Evolutionary conservation across 2,797 vertebrate genomes (phyloP).

Genomic region (Pipistrellus kuhlii): DNA sequence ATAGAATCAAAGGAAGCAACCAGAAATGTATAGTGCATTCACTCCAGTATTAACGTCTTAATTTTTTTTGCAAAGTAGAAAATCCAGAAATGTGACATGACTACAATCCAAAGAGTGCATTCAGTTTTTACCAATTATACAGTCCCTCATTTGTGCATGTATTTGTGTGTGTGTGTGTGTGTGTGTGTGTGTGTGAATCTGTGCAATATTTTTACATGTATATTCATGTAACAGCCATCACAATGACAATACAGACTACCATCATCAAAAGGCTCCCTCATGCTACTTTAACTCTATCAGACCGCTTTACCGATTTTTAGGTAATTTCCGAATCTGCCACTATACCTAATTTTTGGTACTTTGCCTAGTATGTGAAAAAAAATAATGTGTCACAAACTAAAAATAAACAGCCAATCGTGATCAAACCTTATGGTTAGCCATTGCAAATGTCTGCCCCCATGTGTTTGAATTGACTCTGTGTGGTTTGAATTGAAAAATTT

Average conservation of each 20-base stretch:
- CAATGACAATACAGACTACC: background rate
- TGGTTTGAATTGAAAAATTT: too few species aligned
- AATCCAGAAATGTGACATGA: background rate
- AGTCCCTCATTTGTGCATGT: background rate
- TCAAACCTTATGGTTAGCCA: too few species aligned
- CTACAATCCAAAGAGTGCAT: background rate
- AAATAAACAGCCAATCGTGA: too few species aligned
- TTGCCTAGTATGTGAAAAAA: too few species aligned
- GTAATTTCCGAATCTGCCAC: too few species aligned
- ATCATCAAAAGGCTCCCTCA: background rate
- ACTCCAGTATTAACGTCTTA: background rate
- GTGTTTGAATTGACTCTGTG: too few species aligned
- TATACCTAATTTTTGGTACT: too few species aligned
- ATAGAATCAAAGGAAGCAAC: background rate
- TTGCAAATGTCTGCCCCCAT: too few species aligned
- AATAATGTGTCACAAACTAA: too few species aligned
- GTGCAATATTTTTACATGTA: background rate
- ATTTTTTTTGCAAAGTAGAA: background rate
- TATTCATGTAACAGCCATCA: background rate
- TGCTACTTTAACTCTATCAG: background rate
- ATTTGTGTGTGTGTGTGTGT: background rate
- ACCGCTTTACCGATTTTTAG: too few species aligned
- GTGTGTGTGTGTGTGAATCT: background rate
- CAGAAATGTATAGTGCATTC: background rate
- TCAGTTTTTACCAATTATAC: background rate